phyloP scores from a whole-genome alignment of 2,888 invertebrate genomes.

The Oasisia sp. region DNA sequence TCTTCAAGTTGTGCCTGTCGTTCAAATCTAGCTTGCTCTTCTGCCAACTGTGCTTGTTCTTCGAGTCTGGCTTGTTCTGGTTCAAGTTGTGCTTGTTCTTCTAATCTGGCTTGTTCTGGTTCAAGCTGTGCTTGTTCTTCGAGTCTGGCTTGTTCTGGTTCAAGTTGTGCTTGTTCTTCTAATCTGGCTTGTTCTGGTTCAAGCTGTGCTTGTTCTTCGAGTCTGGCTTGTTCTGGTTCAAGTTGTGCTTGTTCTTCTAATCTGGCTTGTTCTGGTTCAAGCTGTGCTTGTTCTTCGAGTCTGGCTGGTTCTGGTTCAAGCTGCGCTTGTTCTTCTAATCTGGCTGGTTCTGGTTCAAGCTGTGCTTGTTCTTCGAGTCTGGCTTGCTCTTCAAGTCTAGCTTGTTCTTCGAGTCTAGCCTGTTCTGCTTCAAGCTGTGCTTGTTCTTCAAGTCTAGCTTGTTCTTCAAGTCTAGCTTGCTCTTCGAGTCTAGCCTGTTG shows the following conservation, averaged over 20 bases:
- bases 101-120: neutral
- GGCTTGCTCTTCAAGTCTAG: neutral
- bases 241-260: neutral
- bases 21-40: neutral
- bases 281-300: neutral
- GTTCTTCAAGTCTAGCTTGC: neutral
- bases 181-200: neutral
- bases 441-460: neutral
- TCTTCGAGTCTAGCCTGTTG: neutral
- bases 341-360: neutral
- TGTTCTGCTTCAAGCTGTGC: neutral
- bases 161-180: neutral
- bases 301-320: neutral
- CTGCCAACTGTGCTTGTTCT: neutral
- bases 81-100: neutral
- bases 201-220: neutral
- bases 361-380: neutral
- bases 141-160: neutral
- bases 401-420: neutral
- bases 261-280: neutral
- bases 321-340: neutral
- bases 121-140: neutral
- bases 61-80: neutral
- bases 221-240: neutral
- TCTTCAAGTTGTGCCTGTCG: neutral